Base-by-base conservation (phyloP, 2,113 vertebrate genomes). In the Tachysurus fulvidraco region DNA sequence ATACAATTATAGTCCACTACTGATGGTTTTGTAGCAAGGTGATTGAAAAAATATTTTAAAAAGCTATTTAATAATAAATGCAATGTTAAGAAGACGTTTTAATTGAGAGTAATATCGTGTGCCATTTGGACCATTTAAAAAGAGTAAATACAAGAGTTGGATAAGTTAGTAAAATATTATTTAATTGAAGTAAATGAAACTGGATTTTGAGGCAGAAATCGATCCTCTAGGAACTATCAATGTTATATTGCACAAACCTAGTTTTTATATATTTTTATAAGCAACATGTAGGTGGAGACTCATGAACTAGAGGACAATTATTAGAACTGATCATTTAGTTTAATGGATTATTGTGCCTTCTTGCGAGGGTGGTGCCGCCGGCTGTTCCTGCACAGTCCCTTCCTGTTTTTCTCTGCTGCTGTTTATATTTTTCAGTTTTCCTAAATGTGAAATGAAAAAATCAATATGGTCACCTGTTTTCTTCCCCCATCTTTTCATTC, bases 271-370 rank as follows among this genome's bases (percentile, higher is more conserved):
- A 5, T 16, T 76, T 57, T 55, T 80, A 36, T 2, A 57, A 55
- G 30, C 54, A 59, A 25, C 82, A 14, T 80, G 64, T 12, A 46
- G 46, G 16, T 83, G 80, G 30, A 74, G 81, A 80, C 88, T 74
- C 77, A 84, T 88, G 81, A 54, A 73, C 65, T 84, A 85, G 62
- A 83, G 19, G 30, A 23, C 67, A 77, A 73, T 82, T 54, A 28
- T 57, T 69, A 50, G 64, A n/a, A 64, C 69, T 69, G 21, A n/a
- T 54, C 83, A 93, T 94, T 94, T 94, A 93, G 94, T 95, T 94
- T 94, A 95, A 94, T 95, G 93, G 92, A 94, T 93, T 94, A 92
- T 91, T 93, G 92, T 23, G 36, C 28, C 77, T 78, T 41, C 60
- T 55, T 7, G 52, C 23, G 46, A 85, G 71, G 74, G 60, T 81